Base-by-base conservation (phyloP, 2,113 vertebrate genomes). In the Myiagra hebetior region DNA sequence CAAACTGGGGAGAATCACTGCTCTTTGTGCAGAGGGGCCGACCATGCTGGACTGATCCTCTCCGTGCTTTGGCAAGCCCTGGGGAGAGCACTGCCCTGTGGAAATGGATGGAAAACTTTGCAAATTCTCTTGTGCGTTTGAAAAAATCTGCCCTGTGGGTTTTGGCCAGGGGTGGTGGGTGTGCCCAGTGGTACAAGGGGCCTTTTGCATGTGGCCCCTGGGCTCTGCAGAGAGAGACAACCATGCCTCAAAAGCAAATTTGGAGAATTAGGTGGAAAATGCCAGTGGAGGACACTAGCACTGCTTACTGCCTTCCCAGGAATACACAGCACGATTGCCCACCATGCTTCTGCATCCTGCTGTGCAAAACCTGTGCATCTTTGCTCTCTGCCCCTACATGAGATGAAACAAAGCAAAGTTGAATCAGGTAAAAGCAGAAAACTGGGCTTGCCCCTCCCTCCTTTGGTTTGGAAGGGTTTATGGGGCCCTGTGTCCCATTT, bases 1-100 rank as follows among this genome's bases (percentile, higher is more conserved):
- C 28, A 79, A 75, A 24, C 41, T 9, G 18, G 26, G 18, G 26
- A 0, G 0, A 74, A 44, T 35, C 49, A 5, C 11, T 62, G 42
- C n/a, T 75, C 22, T 78, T 33, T 64, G 56, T 68, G 53, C 15
- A 2, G 46, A 23, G 41, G 22, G 9, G 7, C 49, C 0, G 1
- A 46, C 37, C 63, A 20, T 0, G 0, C 52, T 3, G 15, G 17
- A 13, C 22, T 30, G 12, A 44, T 70, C 62, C 62, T 67, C 7
- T 46, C 1, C n/a, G 27, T 4, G 3, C 56, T 85, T 63, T 2
- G 5, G 33, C 72, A 68, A 39, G 37, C 69, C 65, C 82, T 52
- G 47, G 65, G 46, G 35, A 55, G 53, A 49, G 20, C 5, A 0
- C 35, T 68, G 49, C 41, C 75, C 9, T 2, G 0, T 33, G 24